Evolutionary conservation across 35 echinoderm and acorn worm species (phyloP).

Genomic region (Heliocidaris tuberculata): DNA sequence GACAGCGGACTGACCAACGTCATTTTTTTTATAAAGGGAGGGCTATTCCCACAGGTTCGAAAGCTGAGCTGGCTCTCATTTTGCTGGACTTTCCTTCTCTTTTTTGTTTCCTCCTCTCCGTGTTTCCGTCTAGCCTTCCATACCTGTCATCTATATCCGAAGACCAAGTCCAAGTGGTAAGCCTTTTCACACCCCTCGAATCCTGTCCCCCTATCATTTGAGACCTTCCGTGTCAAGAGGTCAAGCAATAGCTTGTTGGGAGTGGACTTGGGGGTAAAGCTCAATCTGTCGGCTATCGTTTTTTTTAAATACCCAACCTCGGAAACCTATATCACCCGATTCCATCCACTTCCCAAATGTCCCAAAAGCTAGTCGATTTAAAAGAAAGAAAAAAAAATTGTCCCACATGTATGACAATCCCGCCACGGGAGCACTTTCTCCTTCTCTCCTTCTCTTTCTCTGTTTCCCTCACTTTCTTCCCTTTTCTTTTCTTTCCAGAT

Average conservation of each 20-base stretch:
- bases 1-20: neutral
- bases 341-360: neutral
- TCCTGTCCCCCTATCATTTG: neutral
- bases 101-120: neutral
- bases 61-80: neutral
- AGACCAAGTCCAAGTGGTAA: neutral
- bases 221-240: neutral
- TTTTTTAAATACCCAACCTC: neutral
- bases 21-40: neutral
- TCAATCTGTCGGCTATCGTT: neutral
- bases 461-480: neutral
- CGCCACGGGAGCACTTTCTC: neutral
- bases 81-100: neutral
- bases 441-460: neutral
- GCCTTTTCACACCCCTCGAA: neutral
- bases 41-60: neutral
- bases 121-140: neutral
- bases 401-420: neutral
- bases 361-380: neutral
- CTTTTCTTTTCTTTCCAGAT: neutral
- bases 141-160: neutral
- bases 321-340: neutral
- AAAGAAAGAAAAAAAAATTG: neutral
- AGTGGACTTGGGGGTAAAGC: neutral
- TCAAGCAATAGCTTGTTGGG: neutral